These are phyloP conservation scores for Amphipyra tragopoginis DNA, from an alignment of 2,888 invertebrate species.

Conservation along the genomic window DNA sequence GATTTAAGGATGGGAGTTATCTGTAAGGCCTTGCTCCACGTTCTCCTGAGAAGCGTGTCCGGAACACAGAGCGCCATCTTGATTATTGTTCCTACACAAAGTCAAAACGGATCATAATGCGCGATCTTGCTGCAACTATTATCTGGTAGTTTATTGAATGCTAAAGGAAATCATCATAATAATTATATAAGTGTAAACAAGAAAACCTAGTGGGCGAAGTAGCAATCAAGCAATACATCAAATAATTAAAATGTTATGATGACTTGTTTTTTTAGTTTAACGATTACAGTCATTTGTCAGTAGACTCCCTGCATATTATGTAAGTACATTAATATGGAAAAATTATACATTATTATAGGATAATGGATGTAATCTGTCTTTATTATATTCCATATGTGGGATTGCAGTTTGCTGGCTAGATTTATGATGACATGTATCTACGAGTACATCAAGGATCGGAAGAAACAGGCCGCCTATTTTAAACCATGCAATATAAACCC, in stretches of 20 bases:
- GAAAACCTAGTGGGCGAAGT: conserved; percentile 2
- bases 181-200: conserved; percentile 7
- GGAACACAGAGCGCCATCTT: too few species aligned
- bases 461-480: too few species aligned
- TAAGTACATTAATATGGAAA: background rate
- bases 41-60: too few species aligned
- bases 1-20: too few species aligned
- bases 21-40: too few species aligned
- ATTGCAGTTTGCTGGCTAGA: background rate
- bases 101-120: too few species aligned
- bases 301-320: background rate
- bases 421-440: background rate
- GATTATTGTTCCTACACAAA: too few species aligned
- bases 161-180: conserved; percentile 4
- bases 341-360: background rate
- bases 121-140: too few species aligned
- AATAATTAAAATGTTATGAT: conserved; percentile 38
- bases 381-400: conserved; percentile 8
- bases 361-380: conserved; percentile 12
- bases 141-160: background rate
- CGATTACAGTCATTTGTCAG: background rate
- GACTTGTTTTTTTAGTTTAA: conserved; percentile 15
- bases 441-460: too few species aligned
- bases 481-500: too few species aligned
- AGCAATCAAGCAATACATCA: background rate